Percentiles rank a stretch among this genome's conserved stretches.
phyloP scores from a whole-genome alignment of 1,140 invertebrate species.

The Alviniconcha marisindica region DNA sequence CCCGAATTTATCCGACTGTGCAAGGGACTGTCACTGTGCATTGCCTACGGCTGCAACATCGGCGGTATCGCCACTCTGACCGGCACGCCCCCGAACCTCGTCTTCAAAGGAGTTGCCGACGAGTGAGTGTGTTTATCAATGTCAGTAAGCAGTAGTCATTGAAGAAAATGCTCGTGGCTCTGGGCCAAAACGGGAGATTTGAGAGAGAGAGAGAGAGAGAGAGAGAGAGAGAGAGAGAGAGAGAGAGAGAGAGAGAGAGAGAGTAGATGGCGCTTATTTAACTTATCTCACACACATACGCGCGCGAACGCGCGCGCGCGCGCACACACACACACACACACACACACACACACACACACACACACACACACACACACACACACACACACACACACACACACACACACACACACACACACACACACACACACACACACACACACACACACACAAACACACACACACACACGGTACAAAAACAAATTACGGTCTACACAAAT shows the following conservation, averaged over 20 bases:
- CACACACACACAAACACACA: too few relatives aligned
- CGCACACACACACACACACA: background rate
- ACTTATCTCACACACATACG: background rate
- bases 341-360: too few relatives aligned
- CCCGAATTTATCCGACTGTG: slow-evolving; percentile 26
- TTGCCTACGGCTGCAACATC: slow-evolving; percentile 87
- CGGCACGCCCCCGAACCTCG: slow-evolving; percentile 91
- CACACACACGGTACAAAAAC: too few relatives aligned
- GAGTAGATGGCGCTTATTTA: background rate
- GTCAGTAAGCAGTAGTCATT: background rate
- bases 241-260: background rate
- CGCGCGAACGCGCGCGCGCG: background rate
- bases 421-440: too few relatives aligned
- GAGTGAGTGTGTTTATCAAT: slow-evolving; percentile 43
- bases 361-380: too few relatives aligned
- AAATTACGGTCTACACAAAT: too few relatives aligned
- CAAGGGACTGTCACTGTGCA: slow-evolving; percentile 77
- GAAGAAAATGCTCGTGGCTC: background rate
- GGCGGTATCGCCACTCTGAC: slow-evolving; percentile 91
- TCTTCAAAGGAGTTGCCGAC: slow-evolving; percentile 71
- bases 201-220: background rate
- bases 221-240: background rate
- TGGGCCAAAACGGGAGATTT: too few relatives aligned
- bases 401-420: too few relatives aligned
- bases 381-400: too few relatives aligned